A percentile compares a stretch with the other conserved stretches of the same genome.
These are phyloP conservation scores for Ictalurus punctatus DNA, from an alignment of 2,113 vertebrate genomes.

Conservation along the genomic window DNA sequence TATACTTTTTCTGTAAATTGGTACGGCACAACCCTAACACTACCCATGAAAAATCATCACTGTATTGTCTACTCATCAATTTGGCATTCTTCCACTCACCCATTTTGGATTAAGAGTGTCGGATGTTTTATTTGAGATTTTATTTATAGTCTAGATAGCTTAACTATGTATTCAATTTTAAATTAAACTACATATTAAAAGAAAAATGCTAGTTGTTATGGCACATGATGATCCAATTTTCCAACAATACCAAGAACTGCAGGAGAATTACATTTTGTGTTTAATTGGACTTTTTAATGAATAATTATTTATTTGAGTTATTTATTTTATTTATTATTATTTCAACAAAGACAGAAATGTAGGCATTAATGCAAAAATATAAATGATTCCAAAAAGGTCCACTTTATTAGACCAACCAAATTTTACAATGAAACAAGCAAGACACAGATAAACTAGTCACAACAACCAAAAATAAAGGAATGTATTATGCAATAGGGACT, in stretches of 20 bases:
- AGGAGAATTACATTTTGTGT: background rate
- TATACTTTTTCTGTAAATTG: background rate
- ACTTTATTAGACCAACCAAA: background rate
- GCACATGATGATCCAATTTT: no score
- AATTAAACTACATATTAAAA: no score
- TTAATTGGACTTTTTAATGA: background rate
- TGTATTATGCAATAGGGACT: conserved; percentile 72
- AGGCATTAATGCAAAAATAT: background rate
- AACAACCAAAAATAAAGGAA: conserved; percentile 59
- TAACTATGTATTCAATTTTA: background rate
- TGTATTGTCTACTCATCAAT: background rate
- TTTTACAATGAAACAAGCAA: background rate
- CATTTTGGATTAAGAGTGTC: background rate
- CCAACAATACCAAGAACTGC: no score
- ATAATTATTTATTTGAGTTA: background rate
- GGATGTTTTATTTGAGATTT: background rate
- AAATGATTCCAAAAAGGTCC: background rate
- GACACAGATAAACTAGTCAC: background rate
- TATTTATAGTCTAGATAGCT: background rate
- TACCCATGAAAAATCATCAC: background rate
- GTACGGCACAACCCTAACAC: background rate
- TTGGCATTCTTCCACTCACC: background rate
- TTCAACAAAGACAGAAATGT: background rate
- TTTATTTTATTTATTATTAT: background rate
- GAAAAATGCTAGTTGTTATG: no score